Evolutionary conservation across 2,113 vertebrate species (phyloP), one percentile per base, ranked within the genome.

Genomic region (Colius striatus): DNA sequence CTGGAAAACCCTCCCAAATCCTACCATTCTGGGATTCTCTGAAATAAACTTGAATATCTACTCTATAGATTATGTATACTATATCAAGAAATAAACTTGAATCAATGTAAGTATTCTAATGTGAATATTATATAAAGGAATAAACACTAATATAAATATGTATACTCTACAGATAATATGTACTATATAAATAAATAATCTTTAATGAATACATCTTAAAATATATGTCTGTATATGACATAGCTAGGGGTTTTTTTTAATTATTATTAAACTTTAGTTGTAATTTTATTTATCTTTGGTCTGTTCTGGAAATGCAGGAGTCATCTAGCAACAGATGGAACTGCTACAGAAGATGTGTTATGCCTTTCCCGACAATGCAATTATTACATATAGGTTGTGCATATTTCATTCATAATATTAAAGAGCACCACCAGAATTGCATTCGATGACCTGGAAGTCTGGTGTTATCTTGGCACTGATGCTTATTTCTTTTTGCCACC

Each of bases 401-500:
- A 1, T 8, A 13, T 51, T 55, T 85, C 53, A 29, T 36, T 68
- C 13, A 17, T 16, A 17, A 9, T 38, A 32, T 32, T 60, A 82
- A 57, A 8, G 8, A 51, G 9, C 83, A 27, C 13, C 34, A 61
- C 30, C 25, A 36, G 38, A 70, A 68, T 1, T 13, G 2, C 20
- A 23, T 30, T 36, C 45, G 41, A 61, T 7, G 4, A 82, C 50
- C 53, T 32, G 8, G 6, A 78, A 43, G 22, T 4, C 50, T 41
- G 48, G 9, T 2, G 9, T 41, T 45, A 43, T 3, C 12, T 55
- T 5, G 48, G 57, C 34, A 51, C 0, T 45, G 53, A 60, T 38
- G n/a, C 34, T 78, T 91, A 55, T 67, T 94, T 94, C 81, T n/a
- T 70, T 5, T 67, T 92, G 91, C 96, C 95, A 92, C 58, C 82